Conservation (phyloP, 2,797 vertebrate species). For the Ambastaia sidthimunki region DNA sequence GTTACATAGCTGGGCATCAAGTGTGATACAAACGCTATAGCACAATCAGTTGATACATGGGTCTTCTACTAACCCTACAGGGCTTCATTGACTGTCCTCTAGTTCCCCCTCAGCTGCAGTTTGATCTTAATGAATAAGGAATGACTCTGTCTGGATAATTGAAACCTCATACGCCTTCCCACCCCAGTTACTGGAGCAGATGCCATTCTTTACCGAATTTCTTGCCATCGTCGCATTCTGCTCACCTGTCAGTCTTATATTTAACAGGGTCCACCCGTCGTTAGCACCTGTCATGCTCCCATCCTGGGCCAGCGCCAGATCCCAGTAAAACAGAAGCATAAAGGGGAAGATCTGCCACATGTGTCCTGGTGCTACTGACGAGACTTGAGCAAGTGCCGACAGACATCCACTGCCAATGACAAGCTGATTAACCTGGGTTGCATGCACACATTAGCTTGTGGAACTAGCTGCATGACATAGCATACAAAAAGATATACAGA, state of each 20-base stretch:
- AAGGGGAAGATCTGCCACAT: constrained; percentile 68
- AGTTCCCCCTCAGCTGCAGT: neutral
- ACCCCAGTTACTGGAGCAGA: constrained; percentile 45
- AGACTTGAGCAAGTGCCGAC: constrained; percentile 66
- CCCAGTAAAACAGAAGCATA: constrained; percentile 2
- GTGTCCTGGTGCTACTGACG: constrained; percentile 71
- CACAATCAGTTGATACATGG: neutral
- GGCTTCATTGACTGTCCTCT: neutral
- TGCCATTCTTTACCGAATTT: constrained; percentile 53
- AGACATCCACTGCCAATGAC: constrained; percentile 54
- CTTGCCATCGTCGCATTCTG: constrained; percentile 60
- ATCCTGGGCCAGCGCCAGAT: constrained; percentile 34
- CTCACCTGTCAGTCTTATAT: constrained; percentile 78
- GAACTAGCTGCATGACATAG: constrained; percentile 38
- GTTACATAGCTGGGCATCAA: no score
- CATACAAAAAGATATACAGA: constrained; percentile 37
- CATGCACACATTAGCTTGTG: constrained; percentile 35
- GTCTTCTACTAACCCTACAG: neutral
- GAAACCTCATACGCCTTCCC: constrained; percentile 33
- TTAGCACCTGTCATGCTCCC: constrained; percentile 76
- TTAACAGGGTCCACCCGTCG: constrained; percentile 72
- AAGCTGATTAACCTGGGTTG: constrained; percentile 38
- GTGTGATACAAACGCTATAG: no score
- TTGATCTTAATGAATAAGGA: constrained; percentile 10
- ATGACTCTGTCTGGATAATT: constrained; percentile 45